A percentile compares a stretch with the other conserved stretches of the same genome.
Evolutionary conservation across 2,113 vertebrate genomes (phyloP).

Genomic region (Butorides virescens): DNA sequence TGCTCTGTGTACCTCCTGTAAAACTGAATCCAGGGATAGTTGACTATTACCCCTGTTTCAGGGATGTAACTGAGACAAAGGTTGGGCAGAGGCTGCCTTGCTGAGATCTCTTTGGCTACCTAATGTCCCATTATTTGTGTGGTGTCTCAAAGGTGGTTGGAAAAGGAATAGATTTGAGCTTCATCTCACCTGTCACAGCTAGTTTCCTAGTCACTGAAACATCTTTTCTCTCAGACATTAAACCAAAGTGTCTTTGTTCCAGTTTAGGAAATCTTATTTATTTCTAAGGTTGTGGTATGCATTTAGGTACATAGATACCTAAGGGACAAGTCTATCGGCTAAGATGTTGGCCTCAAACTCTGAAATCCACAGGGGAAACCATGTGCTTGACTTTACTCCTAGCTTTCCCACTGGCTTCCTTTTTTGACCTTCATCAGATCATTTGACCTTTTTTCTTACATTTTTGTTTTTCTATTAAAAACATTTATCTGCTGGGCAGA

Average conservation of each 20-base stretch:
- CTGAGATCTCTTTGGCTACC: background rate
- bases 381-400: background rate
- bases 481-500: background rate
- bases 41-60: background rate
- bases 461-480: background rate
- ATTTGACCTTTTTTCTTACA: background rate
- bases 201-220: background rate
- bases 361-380: background rate
- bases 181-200: background rate
- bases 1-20: background rate
- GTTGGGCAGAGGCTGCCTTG: background rate
- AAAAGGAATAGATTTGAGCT: background rate
- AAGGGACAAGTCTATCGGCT: background rate
- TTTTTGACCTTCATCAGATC: background rate
- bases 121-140: rapidly evolving
- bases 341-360: background rate
- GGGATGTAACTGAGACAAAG: background rate
- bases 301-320: background rate
- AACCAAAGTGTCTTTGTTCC: background rate
- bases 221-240: background rate
- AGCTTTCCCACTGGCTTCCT: background rate
- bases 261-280: background rate
- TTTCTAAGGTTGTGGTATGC: background rate
- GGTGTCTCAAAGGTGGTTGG: background rate
- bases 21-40: background rate